Percentiles rank a stretch among this genome's conserved stretches.
Conservation (phyloP, 2,113 vertebrate species). For the Amblyornis subalaris region DNA sequence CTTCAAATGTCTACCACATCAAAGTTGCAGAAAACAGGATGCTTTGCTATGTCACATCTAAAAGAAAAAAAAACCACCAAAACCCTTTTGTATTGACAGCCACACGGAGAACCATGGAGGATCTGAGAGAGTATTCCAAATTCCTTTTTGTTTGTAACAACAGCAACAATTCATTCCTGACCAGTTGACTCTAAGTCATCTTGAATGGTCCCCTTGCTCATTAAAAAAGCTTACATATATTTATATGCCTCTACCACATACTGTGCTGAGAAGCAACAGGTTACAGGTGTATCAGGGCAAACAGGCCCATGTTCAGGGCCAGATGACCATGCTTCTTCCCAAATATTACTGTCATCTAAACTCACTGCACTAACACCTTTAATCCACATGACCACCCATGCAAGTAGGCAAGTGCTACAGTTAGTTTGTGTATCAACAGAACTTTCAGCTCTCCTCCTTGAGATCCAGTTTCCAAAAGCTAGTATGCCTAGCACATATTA, state of each 20-base stretch:
- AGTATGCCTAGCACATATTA: not conserved
- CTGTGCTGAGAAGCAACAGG: not conserved
- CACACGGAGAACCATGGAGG: rapidly evolving
- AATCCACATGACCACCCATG: not conserved
- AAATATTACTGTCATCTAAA: not conserved
- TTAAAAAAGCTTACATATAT: not conserved
- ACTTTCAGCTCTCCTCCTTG: not conserved
- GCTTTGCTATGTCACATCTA: not conserved
- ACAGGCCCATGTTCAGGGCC: not conserved
- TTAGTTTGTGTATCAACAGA: not conserved
- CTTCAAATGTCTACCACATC: not conserved
- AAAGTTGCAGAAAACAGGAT: not conserved
- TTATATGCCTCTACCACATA: not conserved
- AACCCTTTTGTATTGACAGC: not conserved
- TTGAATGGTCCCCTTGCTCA: not conserved
- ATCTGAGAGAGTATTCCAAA: not conserved
- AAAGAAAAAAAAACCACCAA: not conserved
- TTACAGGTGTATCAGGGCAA: not conserved
- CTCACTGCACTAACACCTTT: not conserved
- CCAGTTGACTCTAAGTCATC: not conserved
- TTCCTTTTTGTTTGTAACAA: not conserved
- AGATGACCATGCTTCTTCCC: not conserved
- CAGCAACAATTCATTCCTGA: not conserved
- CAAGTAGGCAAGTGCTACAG: not conserved
- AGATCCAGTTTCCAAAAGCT: not conserved